These are phyloP conservation scores for Xenentodon cancila DNA, from an alignment of 2,797 vertebrate genomes.

Conservation along the genomic window DNA sequence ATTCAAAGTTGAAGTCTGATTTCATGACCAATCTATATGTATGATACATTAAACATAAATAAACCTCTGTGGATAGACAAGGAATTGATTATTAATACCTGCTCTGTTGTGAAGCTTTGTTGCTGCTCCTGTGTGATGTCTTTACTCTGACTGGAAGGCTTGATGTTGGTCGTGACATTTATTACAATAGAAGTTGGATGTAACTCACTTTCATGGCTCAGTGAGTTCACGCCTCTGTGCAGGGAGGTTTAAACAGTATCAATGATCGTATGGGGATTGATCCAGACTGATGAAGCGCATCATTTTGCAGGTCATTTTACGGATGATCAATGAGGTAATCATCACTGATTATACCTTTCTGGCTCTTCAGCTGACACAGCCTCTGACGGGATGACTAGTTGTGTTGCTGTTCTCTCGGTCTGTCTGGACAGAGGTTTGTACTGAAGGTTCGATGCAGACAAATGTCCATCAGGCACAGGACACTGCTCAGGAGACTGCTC, in stretches of 20 bases:
- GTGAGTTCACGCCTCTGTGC: conserved; percentile 36
- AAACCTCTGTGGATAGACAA: not conserved
- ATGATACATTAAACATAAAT: too few relatives aligned
- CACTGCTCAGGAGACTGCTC: conserved; percentile 43
- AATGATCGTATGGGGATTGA: not conserved
- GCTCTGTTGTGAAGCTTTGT: conserved; percentile 32
- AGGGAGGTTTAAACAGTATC: conserved; percentile 1
- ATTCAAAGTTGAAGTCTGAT: not conserved
- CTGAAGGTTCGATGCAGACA: conserved; percentile 30
- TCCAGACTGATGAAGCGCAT: not conserved
- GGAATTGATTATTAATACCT: conserved; percentile 42
- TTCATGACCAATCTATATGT: not conserved
- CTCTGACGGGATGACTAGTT: conserved; percentile 7
- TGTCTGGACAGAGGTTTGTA: conserved; percentile 10
- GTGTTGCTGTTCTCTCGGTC: conserved; percentile 13
- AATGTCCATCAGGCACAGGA: conserved; percentile 23
- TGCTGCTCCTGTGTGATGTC: conserved; percentile 33
- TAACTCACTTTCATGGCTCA: conserved; percentile 54
- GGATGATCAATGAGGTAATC: not conserved
- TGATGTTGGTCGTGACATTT: conserved; percentile 73
- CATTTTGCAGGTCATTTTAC: not conserved
- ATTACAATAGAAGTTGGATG: conserved; percentile 73
- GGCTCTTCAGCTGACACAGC: conserved; percentile 20
- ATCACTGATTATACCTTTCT: conserved; percentile 40
- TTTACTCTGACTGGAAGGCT: conserved; percentile 49